A percentile compares a stretch with the other conserved stretches of the same genome.
Evolutionary conservation across 2,113 vertebrate genomes (phyloP).

Genomic region (Anoura caudifer): DNA sequence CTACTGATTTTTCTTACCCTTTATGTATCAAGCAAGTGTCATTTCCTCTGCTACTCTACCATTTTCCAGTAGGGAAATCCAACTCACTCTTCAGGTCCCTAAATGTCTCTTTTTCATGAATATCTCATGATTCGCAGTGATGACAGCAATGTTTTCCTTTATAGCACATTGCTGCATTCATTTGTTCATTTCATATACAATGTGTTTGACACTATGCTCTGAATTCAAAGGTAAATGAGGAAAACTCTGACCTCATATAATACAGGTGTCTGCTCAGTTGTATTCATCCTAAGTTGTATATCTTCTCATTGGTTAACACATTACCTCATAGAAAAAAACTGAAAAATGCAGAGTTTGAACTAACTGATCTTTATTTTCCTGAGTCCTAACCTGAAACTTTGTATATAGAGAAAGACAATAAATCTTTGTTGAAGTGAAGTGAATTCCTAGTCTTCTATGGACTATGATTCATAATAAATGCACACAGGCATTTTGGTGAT

Average conservation of each 20-base stretch:
- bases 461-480: background rate
- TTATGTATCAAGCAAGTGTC: background rate
- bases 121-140: background rate
- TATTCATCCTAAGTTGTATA: background rate
- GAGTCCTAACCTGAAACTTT: background rate
- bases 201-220: background rate
- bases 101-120: background rate
- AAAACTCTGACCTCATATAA: background rate
- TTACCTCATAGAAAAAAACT: background rate
- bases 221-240: background rate
- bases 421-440: background rate
- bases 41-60: background rate
- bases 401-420: background rate
- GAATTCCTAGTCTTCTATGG: background rate
- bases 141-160: background rate
- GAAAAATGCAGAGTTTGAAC: background rate
- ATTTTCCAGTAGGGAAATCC: background rate
- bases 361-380: background rate
- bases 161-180: background rate
- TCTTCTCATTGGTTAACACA: background rate
- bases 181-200: background rate
- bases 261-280: background rate
- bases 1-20: background rate
- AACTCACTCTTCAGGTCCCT: background rate
- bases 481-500: background rate